Evolutionary conservation across 2,797 vertebrate species (phyloP), one percentile per base, ranked within the genome.

Genomic region (Poeciliopsis presidionis): DNA sequence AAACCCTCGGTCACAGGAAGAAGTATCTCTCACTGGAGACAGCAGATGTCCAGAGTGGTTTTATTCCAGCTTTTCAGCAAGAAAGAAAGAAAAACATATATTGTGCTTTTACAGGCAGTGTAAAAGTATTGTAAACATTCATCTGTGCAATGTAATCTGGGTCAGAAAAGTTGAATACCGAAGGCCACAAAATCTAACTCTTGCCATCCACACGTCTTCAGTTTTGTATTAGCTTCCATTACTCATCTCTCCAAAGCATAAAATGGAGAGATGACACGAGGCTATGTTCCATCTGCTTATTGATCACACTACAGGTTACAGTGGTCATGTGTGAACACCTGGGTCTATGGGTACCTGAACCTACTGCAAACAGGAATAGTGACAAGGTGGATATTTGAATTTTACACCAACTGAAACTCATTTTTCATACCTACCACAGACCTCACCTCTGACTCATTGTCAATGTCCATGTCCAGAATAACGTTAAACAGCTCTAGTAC

Each of bases 1-100:
- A 87, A 88, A 93, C 86, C 91, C 90, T 89, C 84, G 90, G 90
- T 92, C 93, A 93, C 90, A 90, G 89, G 90, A 91, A 89, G 85
- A 87, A 89, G 86, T 89, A 85, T 88, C 88, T 87, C 72, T 74
- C 85, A 74, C 81, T n/a, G 14, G 84, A 92, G 82, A 72, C 81
- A 81, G 82, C 79, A 84, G 63, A 86, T 72, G 69, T 87, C 87
- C 25, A 74, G 86, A 4, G 9, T 57, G 53, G 16, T 2, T 57
- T 80, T 76, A 78, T 88, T 90, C 78, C 59, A 83, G 67, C 49
- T 65, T 85, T 45, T 63, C 61, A 73, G 73, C 30, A 28, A 16
- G 63, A 72, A 30, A 41, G 14, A 14, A 63, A 30, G 36, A 33
- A 41, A 47, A 7, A 63, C 12, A 57, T 65, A 5, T 0, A 20